Base-by-base conservation (phyloP, 1,140 invertebrate species). In the Ceratina australensis region DNA sequence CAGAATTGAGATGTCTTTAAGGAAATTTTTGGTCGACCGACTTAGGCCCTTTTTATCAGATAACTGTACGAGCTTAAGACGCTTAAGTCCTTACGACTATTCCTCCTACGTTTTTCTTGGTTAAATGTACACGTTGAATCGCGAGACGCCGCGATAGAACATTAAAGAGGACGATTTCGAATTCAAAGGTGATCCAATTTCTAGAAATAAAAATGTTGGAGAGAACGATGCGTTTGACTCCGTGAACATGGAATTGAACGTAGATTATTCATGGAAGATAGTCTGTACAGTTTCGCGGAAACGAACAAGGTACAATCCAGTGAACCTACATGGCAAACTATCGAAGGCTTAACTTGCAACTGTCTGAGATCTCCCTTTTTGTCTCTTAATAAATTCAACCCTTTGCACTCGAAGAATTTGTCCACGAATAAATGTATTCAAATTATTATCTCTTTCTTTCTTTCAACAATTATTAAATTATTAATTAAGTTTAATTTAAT, bases 141-240 rank as follows among this genome's bases (percentile, higher is more conserved):
- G 7, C 12, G 52, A 47, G 47, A 50, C 54, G n/a, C 20, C 13
- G 15, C 8, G 15, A 13, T 3, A 16, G 56, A 20, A 12, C 56
- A 42, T 76, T 76, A 71, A 71, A n/a, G 20, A 15, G 47, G n/a
- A 61, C 24, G 28, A 47, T 74, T 74, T 74, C 61, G 57, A 66
- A 74, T 65, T 74, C 72, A 56, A 57, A 65, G 28, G 28, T n/a
- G 49, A 74, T 24, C 50, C 60, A 52, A 74, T 74, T 52, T 50
- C 8, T 16, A 54, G 65, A 69, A 60, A 69, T 49, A 60, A 68
- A 59, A 60, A 7, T 68, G 20, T 26, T 10, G 3, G 26, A 4
- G 16, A 22, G 65, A 65, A 65, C 50, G 42, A 56, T 8, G 71
- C 24, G 59, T 50, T 18, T 10, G 26, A 73, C 12, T 22, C 16